Evolutionary conservation across 2,888 invertebrate species (phyloP), one percentile per base, ranked within the genome.

Genomic region (Catocala sponsa): DNA sequence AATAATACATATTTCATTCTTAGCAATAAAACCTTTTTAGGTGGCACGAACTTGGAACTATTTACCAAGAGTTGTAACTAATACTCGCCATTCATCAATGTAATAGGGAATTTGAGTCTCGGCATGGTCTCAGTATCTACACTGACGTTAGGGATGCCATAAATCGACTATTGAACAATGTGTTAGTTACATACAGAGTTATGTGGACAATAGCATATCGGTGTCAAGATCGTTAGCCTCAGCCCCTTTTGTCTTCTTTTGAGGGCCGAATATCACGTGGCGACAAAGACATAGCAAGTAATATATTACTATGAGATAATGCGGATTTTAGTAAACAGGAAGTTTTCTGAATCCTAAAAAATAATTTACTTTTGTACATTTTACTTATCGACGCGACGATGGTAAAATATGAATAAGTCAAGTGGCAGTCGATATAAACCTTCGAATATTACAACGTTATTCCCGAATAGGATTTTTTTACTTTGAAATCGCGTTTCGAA

Each of bases 191-290:
- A 76, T 63, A 74, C 68, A 76, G 78, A 81, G 75, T 78, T 76
- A 77, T 72, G 76, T 80, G 82, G 83, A 88, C 86, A 89, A 88
- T 84, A 79, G 84, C 68, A 65, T 77, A 88, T 87, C 83, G 83
- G 82, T 91, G 91, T 90, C 89, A 91, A 89, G 89, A 88, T 78
- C 88, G 80, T 79, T 82, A 78, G 74, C 69, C 59, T 68, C 72
- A 76, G 69, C 55, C 71, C 74, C 78, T 82, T 87, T 88, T 89
- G 87, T 89, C 82, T 86, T 80, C 81, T 77, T 81, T 79, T 74
- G 84, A 88, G 79, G 87, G 81, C 78, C 84, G 76, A 84, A 84
- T 80, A 80, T 82, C 76, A 80, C 76, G 79, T 77, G 77, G 79
- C 76, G 75, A 70, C 77, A 80, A 72, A 79, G 71, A 72, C 70